These are phyloP conservation scores for Cheilosia vulpina DNA, from an alignment of 2,888 invertebrate genomes.

Conservation along the genomic window DNA sequence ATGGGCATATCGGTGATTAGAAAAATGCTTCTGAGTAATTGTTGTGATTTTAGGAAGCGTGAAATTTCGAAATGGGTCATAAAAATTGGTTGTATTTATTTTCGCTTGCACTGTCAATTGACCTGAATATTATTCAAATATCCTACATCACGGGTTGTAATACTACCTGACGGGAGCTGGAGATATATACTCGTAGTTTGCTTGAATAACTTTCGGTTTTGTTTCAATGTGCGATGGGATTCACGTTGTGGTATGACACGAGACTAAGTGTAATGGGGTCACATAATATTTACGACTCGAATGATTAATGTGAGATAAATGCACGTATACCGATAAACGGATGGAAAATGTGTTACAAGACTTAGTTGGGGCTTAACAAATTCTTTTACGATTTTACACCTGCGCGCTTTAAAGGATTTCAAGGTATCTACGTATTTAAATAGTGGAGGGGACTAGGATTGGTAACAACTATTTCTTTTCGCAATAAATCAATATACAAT, in stretches of 20 bases:
- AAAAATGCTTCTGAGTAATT: background rate
- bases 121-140: background rate
- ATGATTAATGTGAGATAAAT: background rate
- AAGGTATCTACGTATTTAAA: too few species aligned
- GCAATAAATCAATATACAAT: too few species aligned
- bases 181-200: background rate
- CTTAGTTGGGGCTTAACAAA: too few species aligned
- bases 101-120: background rate
- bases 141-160: background rate
- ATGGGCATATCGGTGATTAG: background rate
- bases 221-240: background rate
- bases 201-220: background rate
- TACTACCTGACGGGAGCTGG: background rate
- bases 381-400: too few species aligned
- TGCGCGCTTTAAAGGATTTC: too few species aligned
- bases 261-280: background rate
- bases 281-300: background rate
- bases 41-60: background rate
- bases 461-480: too few species aligned
- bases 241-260: background rate
- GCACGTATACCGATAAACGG: background rate
- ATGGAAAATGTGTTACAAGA: too few species aligned
- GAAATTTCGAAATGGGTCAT: background rate
- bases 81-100: background rate
- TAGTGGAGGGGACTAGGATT: too few species aligned